Percentiles rank a stretch among this genome's conserved stretches.
Evolutionary conservation across 2,888 invertebrate species (phyloP).

Genomic region (Tetheella fluctuosa): DNA sequence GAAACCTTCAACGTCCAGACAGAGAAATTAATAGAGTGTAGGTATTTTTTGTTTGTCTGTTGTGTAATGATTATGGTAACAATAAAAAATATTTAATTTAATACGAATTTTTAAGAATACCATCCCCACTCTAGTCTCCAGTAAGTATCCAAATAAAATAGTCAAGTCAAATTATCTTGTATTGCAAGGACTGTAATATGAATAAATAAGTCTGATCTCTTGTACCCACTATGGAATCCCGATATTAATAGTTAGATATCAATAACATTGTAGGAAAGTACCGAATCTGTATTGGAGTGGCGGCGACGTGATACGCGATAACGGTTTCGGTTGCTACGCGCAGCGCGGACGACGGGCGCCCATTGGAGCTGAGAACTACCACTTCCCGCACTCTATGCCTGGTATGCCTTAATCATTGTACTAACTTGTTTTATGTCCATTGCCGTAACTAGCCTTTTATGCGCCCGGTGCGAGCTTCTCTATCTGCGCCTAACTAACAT

Average conservation of each 20-base stretch:
- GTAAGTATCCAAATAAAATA: no score
- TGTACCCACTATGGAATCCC: no score
- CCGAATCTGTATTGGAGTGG: constrained; percentile 68
- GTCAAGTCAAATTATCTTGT: no score
- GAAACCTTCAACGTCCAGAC: constrained; percentile 66
- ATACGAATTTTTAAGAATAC: no score
- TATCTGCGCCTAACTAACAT: no score
- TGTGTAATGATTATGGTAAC: constrained; percentile 7
- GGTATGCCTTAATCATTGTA: constrained; percentile 38
- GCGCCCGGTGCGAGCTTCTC: no score
- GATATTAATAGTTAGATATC: no score
- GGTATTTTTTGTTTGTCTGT: constrained; percentile 1
- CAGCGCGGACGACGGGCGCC: constrained; percentile 57
- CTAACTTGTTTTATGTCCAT: not conserved
- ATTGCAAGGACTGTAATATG: no score
- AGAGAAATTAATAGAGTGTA: constrained; percentile 51
- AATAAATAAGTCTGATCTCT: no score
- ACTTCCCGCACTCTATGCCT: constrained; percentile 73
- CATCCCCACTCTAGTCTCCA: no score
- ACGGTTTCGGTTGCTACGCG: constrained; percentile 71
- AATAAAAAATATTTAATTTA: not conserved
- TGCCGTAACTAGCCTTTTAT: no score
- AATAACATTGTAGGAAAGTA: constrained; percentile 55
- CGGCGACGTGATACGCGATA: constrained; percentile 66
- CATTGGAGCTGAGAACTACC: constrained; percentile 69